Base-by-base conservation (phyloP, 2,797 vertebrate species). In the Ptychobarbus kaznakovi region DNA sequence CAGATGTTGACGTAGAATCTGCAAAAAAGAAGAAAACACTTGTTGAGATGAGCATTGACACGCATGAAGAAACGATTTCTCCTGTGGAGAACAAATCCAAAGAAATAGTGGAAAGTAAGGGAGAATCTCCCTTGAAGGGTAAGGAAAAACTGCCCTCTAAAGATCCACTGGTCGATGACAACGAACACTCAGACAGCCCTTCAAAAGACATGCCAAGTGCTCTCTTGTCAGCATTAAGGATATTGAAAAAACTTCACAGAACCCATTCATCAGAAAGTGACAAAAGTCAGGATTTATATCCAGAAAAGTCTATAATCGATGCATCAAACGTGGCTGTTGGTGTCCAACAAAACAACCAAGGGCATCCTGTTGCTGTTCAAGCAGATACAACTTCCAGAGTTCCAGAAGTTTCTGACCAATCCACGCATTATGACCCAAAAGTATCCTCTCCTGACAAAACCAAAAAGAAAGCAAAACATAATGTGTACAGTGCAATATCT, bases 401-500 rank as follows among this genome's bases (percentile, higher is more conserved):
- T 80, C 12, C 25, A 11, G 65, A 61, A 72, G 86, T 87, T 72
- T 12, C 69, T 53, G 28, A 83, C 68, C 84, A 90, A 42, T 78
- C 87, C 49, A 88, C 85, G 13, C 38, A 44, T 40, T 40, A 44
- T 28, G 85, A 90, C 15, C 49, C 28, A 38, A 83, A 83, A 51
- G 53, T 58, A 7, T 1, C 8, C 6, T 68, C 56, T 82, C 65
- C 28, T 44, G 63, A 83, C 81, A 82, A 84, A 49, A 76, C 8
- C 58, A 88, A 83, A 80, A 90, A 86, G 78, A 66, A 35, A 81
- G 10, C 49, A 6, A 87, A 88, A 82, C 91, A 86, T 20, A 84
- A 81, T 46, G 90, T 91, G 49, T 82, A 89, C 82, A 86, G 75
- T 77, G 89, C 88, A 79, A 90, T 91, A 85, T 90, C 94, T 38